A percentile compares a stretch with the other conserved stretches of the same genome.
phyloP scores from a whole-genome alignment of 2,797 vertebrate species.

The Argya squamiceps region DNA sequence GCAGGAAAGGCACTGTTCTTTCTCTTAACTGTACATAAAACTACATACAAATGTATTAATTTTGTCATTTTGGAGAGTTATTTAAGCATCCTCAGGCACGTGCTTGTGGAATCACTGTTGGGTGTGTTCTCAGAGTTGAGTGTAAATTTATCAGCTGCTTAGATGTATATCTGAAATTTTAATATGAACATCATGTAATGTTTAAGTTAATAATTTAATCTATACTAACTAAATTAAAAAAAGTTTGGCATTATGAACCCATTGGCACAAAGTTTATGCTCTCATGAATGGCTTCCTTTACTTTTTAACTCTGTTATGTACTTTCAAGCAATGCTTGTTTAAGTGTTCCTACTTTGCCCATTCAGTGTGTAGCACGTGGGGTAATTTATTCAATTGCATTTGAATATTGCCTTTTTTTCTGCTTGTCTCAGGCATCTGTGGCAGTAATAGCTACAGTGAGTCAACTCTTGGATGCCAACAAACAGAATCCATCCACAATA shows the following conservation, averaged over 20 bases:
- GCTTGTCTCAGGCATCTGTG: slow-evolving; percentile 13
- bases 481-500: slow-evolving; percentile 4
- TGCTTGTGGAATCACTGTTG: background rate
- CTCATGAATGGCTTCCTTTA: background rate
- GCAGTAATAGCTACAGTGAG: slow-evolving; percentile 57
- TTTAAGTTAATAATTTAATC: background rate
- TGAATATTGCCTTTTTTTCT: background rate
- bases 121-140: background rate
- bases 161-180: background rate
- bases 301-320: background rate
- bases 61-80: background rate
- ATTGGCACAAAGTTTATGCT: background rate
- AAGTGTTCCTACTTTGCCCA: background rate
- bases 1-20: background rate
- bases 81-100: background rate
- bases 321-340: background rate
- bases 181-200: background rate
- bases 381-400: background rate
- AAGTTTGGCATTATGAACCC: background rate
- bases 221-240: background rate
- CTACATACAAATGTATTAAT: background rate
- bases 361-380: background rate
- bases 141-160: background rate
- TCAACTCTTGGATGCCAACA: slow-evolving; percentile 55
- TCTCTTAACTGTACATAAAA: background rate